Percentiles rank a stretch among this genome's conserved stretches.
Evolutionary conservation across 2,797 vertebrate genomes (phyloP).

Genomic region (Lepilemur septentrionalis): DNA sequence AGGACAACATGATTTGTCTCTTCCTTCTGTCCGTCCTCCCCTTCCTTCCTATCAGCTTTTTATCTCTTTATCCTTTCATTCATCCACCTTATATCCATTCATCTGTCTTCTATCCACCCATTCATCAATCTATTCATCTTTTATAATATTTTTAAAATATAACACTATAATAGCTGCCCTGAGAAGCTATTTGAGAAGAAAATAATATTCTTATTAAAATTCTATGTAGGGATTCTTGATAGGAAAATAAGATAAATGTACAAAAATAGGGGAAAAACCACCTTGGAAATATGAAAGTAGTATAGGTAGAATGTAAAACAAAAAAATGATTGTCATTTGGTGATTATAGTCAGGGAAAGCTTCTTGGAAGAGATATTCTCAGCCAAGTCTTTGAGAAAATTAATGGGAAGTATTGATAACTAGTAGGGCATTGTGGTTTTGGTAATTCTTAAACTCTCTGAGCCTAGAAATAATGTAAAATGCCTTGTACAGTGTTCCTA

Average conservation of each 20-base stretch:
- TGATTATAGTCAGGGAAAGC: background rate
- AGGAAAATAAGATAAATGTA: background rate
- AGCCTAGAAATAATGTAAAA: background rate
- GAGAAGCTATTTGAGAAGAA: background rate
- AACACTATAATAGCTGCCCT: background rate
- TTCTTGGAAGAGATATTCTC: background rate
- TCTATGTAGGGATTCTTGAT: background rate
- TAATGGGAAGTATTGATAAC: background rate
- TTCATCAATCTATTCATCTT: background rate
- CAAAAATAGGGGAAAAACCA: background rate
- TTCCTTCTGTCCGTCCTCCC: background rate
- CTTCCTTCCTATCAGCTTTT: background rate
- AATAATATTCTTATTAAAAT: background rate
- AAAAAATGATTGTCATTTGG: background rate
- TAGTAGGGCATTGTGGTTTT: background rate
- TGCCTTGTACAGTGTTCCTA: background rate
- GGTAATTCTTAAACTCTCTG: background rate
- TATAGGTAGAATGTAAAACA: background rate
- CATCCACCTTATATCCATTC: background rate
- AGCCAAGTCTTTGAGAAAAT: background rate
- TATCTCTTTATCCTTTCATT: background rate
- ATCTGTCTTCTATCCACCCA: background rate
- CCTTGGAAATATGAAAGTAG: background rate
- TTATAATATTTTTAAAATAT: background rate
- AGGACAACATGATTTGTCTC: background rate